phyloP scores from a whole-genome alignment of 2,113 vertebrate species.

The Halcyon senegalensis region DNA sequence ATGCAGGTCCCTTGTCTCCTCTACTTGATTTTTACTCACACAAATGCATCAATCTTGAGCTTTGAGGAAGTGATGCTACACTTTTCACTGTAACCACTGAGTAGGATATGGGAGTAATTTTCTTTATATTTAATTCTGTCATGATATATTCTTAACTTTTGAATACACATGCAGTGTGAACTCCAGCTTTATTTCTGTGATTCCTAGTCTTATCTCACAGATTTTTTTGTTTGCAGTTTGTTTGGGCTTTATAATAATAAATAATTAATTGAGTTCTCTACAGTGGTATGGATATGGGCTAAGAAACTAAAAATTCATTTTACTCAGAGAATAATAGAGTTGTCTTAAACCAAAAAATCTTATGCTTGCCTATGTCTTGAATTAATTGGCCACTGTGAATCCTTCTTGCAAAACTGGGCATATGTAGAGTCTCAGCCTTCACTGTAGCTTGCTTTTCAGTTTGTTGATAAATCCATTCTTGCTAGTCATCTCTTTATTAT shows the following conservation, averaged over 20 bases:
- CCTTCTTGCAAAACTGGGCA: neutral
- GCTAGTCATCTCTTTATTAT: neutral
- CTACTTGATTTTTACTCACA: too few relatives aligned
- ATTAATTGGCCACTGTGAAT: neutral
- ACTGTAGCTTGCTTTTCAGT: neutral
- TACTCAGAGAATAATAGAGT: neutral
- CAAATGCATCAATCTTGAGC: too few relatives aligned
- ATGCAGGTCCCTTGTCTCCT: too few relatives aligned
- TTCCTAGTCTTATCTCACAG: neutral
- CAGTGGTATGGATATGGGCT: neutral
- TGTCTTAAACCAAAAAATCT: neutral
- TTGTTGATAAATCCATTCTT: neutral
- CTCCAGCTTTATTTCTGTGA: neutral
- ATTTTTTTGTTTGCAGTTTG: neutral
- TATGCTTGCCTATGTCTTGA: neutral
- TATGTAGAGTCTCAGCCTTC: neutral
- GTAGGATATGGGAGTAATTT: too few relatives aligned
- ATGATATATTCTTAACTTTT: neutral
- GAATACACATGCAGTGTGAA: neutral
- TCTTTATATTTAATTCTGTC: neutral
- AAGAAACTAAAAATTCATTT: neutral
- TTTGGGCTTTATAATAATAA: neutral
- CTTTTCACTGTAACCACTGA: too few relatives aligned
- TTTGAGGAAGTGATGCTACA: too few relatives aligned
- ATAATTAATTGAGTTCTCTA: neutral